Evolutionary conservation across 2,113 vertebrate genomes (phyloP).

Genomic region (Euleptes europaea): DNA sequence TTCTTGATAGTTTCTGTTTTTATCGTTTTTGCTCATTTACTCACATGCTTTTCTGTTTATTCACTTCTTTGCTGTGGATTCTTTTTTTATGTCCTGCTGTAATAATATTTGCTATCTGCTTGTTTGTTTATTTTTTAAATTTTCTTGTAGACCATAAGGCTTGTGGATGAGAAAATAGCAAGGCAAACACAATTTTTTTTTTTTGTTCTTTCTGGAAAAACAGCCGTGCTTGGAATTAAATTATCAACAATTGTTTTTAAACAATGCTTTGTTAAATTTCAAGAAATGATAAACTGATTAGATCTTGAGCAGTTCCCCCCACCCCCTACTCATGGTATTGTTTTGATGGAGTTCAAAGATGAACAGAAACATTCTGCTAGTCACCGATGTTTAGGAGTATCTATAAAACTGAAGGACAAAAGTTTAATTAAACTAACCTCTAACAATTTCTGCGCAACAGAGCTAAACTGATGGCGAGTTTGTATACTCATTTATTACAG

Average conservation of each 20-base stretch:
- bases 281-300: background rate
- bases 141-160: background rate
- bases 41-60: conserved; percentile 14
- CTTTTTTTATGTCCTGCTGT: background rate
- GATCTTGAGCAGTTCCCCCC: background rate
- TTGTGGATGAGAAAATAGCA: background rate
- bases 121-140: conserved; percentile 8
- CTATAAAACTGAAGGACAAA: background rate
- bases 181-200: background rate
- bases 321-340: background rate
- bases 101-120: conserved; percentile 25
- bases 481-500: background rate
- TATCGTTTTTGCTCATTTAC: conserved; percentile 16
- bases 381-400: background rate
- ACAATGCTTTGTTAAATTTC: accelerated
- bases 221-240: background rate
- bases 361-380: background rate
- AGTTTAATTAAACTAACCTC: background rate
- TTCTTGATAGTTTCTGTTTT: background rate
- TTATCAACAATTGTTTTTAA: background rate
- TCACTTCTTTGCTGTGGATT: conserved; percentile 17
- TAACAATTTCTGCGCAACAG: background rate
- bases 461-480: background rate
- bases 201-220: background rate
- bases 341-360: background rate